Conservation (phyloP, 2,797 vertebrate genomes). For the Corythornis leucogaster region DNA sequence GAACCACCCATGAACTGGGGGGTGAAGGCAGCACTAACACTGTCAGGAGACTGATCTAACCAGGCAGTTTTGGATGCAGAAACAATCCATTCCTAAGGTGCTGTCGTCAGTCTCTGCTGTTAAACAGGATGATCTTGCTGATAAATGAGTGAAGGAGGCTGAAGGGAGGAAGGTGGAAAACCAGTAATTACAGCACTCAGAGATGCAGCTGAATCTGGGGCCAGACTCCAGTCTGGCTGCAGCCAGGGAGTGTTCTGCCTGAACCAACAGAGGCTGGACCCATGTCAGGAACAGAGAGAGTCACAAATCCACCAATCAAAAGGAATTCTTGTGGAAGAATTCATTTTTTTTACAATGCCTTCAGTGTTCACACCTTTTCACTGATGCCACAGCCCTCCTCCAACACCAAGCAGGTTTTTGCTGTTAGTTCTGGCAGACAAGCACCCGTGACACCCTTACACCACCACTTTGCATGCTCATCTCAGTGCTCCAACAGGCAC, state of each 20-base stretch:
- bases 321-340: background rate
- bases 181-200: background rate
- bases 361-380: background rate
- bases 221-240: background rate
- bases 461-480: background rate
- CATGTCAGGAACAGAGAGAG: rapidly evolving
- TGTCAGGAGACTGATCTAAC: background rate
- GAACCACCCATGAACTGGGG: rapidly evolving
- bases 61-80: background rate
- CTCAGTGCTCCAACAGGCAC: background rate
- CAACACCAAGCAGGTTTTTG: background rate
- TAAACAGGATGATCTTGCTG: background rate
- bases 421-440: background rate
- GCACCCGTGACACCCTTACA: rapidly evolving
- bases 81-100: rapidly evolving
- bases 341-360: rapidly evolving
- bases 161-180: background rate
- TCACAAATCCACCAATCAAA: background rate
- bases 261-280: background rate
- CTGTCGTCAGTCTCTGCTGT: background rate
- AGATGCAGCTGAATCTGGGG: background rate
- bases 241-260: background rate
- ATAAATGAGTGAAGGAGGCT: background rate
- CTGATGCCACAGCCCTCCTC: background rate
- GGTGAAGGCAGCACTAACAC: background rate